Evolutionary conservation across 2,797 vertebrate genomes (phyloP), one percentile per base, ranked within the genome.

Genomic region (Mustela erminea): DNA sequence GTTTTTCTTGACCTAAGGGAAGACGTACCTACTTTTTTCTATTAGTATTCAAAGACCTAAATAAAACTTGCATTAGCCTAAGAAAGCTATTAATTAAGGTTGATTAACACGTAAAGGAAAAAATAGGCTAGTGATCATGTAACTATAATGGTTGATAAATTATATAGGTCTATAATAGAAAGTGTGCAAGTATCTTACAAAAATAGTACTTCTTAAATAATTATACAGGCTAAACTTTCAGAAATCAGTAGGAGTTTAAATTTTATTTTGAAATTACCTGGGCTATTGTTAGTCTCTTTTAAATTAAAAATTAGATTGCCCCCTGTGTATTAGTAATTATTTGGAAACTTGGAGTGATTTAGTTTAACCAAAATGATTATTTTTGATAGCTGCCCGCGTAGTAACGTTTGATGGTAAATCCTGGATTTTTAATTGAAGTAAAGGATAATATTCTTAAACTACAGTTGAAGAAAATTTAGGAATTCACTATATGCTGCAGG

Each of bases 201-300:
- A 96, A 91, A 95, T 84, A 83, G 87, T 58, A 78, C 21, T 91
- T 95, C 23, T 81, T 95, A 7, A 97, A 85, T 96, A 93, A 74
- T 92, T 94, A 77, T 56, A 6, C 6, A 94, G 72, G 78, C 20
- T 78, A 95, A 91, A 93, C 8, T 62, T 96, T 17, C 35, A 68
- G 68, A 95, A 94, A 89, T 68, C 3, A 84, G 38, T 46, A 41
- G 52, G 56, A 84, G 1, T 46, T 75, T 97, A 90, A 80, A 90
- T 90, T 93, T 96, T 94, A 95, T 93, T 77, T 93, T 66, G 49
- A 87, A 97, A 87, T 93, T 85, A 85, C 32, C 93, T 87, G 72
- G 38, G 21, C 75, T 84, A 60, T 68, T 89, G 94, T 72, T 84
- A 87, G 70, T 49, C 60, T 83, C 8, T 95, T 90, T 94, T 75